Percentiles rank a stretch among this genome's conserved stretches.
These are phyloP conservation scores for Gallinago nigripennis DNA, from an alignment of 2,797 vertebrate species.

Conservation along the genomic window DNA sequence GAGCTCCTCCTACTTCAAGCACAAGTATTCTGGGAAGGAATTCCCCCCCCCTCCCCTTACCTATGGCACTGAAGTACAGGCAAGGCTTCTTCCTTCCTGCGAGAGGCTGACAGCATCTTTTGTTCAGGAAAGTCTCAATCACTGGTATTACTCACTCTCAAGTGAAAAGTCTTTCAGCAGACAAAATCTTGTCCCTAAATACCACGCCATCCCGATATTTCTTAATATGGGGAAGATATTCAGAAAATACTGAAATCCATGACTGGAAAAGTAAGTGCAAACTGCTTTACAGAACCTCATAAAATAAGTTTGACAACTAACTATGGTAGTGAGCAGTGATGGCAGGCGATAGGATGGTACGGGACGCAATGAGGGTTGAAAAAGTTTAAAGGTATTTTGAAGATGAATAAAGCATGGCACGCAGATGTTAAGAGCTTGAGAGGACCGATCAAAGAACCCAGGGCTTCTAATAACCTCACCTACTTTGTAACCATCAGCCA, in stretches of 20 bases:
- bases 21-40: slow-evolving; percentile 6
- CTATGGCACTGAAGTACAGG: background rate
- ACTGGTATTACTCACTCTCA: background rate
- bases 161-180: background rate
- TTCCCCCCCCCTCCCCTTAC: background rate
- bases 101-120: background rate
- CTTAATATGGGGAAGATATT: background rate
- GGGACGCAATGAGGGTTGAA: background rate
- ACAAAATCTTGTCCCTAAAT: background rate
- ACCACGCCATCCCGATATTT: background rate
- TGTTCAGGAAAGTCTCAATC: background rate
- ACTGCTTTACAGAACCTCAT: background rate
- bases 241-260: background rate
- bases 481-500: background rate
- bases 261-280: background rate
- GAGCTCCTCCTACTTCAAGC: slow-evolving; percentile 34
- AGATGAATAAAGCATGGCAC: background rate
- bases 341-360: background rate
- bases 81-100: slow-evolving; percentile 46
- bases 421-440: background rate
- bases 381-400: background rate
- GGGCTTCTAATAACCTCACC: background rate
- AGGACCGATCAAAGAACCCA: background rate
- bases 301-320: background rate
- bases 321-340: background rate